Conservation (phyloP, 2,888 invertebrate species). For the Dicycla oo region DNA sequence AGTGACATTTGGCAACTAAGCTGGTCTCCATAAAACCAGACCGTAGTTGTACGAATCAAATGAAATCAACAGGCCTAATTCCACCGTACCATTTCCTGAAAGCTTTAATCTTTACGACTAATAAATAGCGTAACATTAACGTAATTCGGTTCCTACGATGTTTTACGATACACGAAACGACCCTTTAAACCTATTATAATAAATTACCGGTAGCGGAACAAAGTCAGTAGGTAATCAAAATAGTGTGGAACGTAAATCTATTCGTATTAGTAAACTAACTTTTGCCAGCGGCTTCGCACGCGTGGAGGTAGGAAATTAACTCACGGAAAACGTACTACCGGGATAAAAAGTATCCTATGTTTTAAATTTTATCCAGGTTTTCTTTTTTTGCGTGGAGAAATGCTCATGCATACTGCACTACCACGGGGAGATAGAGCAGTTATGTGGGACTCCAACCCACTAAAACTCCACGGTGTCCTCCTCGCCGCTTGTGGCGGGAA, state of each 20-base stretch:
- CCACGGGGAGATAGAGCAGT: too few relatives aligned
- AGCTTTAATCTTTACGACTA: conserved; percentile 50
- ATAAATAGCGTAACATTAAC: conserved; percentile 52
- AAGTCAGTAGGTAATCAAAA: conserved; percentile 53
- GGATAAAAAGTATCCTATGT: too few relatives aligned
- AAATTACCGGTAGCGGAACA: conserved; percentile 51
- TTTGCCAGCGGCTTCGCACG: too few relatives aligned
- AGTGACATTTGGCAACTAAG: background rate
- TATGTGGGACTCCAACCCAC: too few relatives aligned
- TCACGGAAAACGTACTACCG: too few relatives aligned
- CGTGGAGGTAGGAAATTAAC: too few relatives aligned
- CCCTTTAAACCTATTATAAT: conserved; percentile 51
- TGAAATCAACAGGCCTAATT: conserved; percentile 13
- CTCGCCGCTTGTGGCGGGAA: too few relatives aligned
- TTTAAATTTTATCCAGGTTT: too few relatives aligned
- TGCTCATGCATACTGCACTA: too few relatives aligned
- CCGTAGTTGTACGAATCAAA: conserved; percentile 1
- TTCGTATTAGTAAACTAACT: conserved; percentile 18
- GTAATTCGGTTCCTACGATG: conserved; percentile 40
- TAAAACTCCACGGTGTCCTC: too few relatives aligned
- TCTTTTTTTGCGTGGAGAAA: too few relatives aligned
- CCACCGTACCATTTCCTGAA: conserved; percentile 27
- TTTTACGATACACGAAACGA: conserved; percentile 58
- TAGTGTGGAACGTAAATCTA: conserved; percentile 32
- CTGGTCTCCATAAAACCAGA: background rate